These are phyloP conservation scores for Apodemus speciosus DNA, from an alignment of 2,113 vertebrate genomes.

Conservation along the genomic window DNA sequence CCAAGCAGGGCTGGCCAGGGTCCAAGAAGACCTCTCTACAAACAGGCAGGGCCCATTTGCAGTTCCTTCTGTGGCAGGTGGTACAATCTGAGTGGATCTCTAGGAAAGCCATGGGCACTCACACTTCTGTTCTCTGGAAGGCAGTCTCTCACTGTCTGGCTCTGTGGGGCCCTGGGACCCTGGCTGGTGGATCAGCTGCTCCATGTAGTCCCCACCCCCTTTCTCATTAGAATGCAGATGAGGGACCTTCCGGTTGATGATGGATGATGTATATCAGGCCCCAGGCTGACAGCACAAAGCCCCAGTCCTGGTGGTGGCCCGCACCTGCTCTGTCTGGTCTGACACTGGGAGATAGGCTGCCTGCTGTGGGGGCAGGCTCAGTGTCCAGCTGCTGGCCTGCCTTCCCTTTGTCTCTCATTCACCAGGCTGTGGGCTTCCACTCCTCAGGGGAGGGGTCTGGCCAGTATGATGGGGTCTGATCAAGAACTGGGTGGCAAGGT, in stretches of 20 bases:
- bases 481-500: not conserved
- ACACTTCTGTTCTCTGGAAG: not conserved
- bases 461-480: not conserved
- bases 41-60: no score
- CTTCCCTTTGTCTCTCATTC: not conserved
- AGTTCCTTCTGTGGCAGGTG: not conserved
- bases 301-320: not conserved
- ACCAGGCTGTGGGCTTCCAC: not conserved
- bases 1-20: not conserved
- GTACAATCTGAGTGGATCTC: not conserved
- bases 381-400: not conserved
- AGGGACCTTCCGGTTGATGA: constrained; percentile 26
- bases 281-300: constrained; percentile 45
- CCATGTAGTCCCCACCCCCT: not conserved
- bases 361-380: not conserved
- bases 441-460: not conserved
- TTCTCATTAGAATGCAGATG: constrained; percentile 51
- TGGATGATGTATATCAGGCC: not conserved
- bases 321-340: constrained; percentile 55
- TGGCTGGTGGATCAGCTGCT: not conserved
- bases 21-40: accelerated
- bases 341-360: not conserved
- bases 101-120: not conserved
- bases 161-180: not conserved
- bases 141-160: not conserved